phyloP scores from a whole-genome alignment of 2,888 invertebrate species.

The Dendrolimus houi region DNA sequence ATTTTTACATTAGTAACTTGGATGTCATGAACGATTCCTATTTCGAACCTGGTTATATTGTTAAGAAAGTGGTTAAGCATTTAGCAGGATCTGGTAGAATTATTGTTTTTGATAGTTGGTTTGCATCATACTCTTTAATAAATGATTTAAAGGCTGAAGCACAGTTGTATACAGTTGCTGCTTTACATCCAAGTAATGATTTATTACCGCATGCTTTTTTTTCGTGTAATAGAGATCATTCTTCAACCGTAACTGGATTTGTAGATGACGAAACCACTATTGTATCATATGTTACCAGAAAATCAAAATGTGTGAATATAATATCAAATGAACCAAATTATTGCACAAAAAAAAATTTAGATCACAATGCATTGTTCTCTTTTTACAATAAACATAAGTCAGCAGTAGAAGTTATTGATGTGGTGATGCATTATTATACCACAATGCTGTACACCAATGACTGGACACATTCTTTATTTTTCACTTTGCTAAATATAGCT shows the following conservation, averaged over 20 bases:
- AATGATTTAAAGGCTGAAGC: constrained; percentile 38
- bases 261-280: constrained; percentile 41
- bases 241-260: constrained; percentile 48
- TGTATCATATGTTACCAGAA: constrained; percentile 45
- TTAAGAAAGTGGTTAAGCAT: constrained; percentile 51
- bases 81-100: constrained; percentile 45
- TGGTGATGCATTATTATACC: constrained; percentile 63
- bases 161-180: constrained; percentile 43
- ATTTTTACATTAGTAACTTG: constrained; percentile 59
- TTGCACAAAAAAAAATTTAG: constrained; percentile 42
- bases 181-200: constrained; percentile 43
- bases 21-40: constrained; percentile 59
- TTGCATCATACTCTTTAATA: constrained; percentile 40
- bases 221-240: constrained; percentile 38
- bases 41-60: constrained; percentile 44
- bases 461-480: constrained; percentile 61
- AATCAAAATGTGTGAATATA: constrained; percentile 46
- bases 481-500: constrained; percentile 58
- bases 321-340: constrained; percentile 52
- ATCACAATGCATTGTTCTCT: constrained; percentile 40
- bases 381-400: constrained; percentile 55
- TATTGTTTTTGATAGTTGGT: constrained; percentile 60
- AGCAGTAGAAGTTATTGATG: constrained; percentile 54
- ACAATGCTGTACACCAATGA: constrained; percentile 61
- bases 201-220: constrained; percentile 53